Conservation (phyloP, 2,113 vertebrate species). For the Datnioides undecimradiatus region DNA sequence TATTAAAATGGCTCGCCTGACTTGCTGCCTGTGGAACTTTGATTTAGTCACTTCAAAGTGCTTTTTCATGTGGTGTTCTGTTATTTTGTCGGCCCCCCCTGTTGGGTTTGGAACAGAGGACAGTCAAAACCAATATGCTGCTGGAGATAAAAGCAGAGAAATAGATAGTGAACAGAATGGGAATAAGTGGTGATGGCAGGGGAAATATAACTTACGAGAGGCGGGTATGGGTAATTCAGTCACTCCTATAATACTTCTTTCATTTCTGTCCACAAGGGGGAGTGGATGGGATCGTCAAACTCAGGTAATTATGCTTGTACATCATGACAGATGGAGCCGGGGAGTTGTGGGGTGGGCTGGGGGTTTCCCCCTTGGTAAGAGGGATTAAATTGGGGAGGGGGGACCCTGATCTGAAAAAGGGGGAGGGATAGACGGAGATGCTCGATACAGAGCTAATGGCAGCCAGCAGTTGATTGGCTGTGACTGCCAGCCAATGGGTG, state of each 20-base stretch:
- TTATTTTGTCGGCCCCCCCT: conserved; percentile 35
- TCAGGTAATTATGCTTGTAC: conserved; percentile 29
- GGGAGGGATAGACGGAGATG: conserved; percentile 13
- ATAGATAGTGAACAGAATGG: conserved; percentile 11
- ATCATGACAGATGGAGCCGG: conserved; percentile 66
- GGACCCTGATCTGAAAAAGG: conserved; percentile 17
- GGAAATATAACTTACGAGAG: background rate
- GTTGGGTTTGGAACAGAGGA: conserved; percentile 43
- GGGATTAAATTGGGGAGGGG: conserved; percentile 52
- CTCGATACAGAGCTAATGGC: conserved; percentile 44
- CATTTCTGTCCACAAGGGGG: conserved; percentile 59
- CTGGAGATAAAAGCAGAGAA: conserved; percentile 36
- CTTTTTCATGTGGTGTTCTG: conserved; percentile 36
- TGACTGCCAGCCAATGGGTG: conserved; percentile 69
- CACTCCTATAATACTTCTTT: conserved; percentile 3
- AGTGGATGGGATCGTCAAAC: background rate
- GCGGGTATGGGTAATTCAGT: conserved; percentile 12
- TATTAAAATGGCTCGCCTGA: conserved; percentile 17
- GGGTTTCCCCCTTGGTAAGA: conserved; percentile 26
- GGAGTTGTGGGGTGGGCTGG: conserved; percentile 18
- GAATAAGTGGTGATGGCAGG: conserved; percentile 15
- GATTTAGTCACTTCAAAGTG: conserved; percentile 58
- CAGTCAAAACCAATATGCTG: conserved; percentile 48
- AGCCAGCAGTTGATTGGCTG: conserved; percentile 74
- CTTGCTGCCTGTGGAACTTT: conserved; percentile 32